Evolutionary conservation across 2,888 invertebrate genomes (phyloP).

Genomic region (Ferdinandea cuprea): DNA sequence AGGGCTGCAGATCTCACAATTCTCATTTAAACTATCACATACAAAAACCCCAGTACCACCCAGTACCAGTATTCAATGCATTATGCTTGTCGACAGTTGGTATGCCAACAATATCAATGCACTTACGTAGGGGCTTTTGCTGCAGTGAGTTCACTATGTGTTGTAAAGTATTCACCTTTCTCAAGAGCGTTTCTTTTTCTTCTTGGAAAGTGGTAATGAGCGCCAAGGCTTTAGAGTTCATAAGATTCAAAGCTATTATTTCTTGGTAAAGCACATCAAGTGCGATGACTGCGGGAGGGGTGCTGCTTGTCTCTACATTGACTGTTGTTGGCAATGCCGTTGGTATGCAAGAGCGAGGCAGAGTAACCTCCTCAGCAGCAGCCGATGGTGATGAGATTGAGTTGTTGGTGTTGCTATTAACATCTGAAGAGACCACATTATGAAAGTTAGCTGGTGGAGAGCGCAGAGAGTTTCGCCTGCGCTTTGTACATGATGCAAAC

Average conservation of each 20-base stretch:
- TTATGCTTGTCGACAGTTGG: conserved; percentile 16
- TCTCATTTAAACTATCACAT: neutral
- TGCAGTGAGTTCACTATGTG: conserved; percentile 6
- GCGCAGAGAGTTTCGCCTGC: conserved; percentile 3
- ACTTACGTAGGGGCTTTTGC: conserved; percentile 20
- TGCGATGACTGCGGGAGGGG: conserved; percentile 4
- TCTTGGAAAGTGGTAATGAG: conserved; percentile 10
- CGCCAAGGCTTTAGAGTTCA: neutral
- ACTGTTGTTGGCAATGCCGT: conserved; percentile 3
- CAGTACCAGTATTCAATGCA: too few relatives aligned
- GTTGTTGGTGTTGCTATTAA: neutral
- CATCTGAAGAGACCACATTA: neutral
- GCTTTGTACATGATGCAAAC: neutral
- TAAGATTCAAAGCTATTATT: neutral
- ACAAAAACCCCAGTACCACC: conserved; percentile 21
- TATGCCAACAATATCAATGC: conserved; percentile 25
- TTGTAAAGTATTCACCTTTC: too few relatives aligned
- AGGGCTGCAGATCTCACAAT: neutral
- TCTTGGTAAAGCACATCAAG: conserved; percentile 10
- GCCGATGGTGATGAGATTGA: neutral
- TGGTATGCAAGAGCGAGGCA: neutral
- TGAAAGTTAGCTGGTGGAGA: neutral
- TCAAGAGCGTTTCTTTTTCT: too few relatives aligned
- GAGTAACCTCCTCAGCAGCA: too few relatives aligned
- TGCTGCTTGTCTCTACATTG: neutral